phyloP scores from a whole-genome alignment of 2,113 vertebrate genomes.

The Neodontobutis hainanensis region DNA sequence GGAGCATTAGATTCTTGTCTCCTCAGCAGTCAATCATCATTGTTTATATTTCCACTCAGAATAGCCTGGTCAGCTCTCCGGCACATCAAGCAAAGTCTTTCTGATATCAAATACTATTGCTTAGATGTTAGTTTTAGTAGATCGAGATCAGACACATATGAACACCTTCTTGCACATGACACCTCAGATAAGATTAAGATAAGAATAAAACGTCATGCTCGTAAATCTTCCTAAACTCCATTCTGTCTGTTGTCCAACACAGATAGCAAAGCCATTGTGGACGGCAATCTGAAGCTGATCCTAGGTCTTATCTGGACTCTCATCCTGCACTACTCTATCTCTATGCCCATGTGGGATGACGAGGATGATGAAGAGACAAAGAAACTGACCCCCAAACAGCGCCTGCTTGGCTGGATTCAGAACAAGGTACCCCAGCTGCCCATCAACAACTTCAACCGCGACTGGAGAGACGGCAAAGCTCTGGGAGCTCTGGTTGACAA shows the following conservation, averaged over 20 bases:
- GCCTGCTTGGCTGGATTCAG: slow-evolving; percentile 95
- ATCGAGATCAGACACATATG: not conserved
- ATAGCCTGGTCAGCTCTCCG: slow-evolving; percentile 42
- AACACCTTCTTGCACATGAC: no score
- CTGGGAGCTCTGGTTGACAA: slow-evolving; percentile 93
- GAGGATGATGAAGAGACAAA: slow-evolving; percentile 91
- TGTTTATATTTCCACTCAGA: slow-evolving; percentile 65
- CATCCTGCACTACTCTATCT: slow-evolving; percentile 97
- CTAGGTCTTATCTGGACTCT: slow-evolving; percentile 95
- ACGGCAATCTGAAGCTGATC: slow-evolving; percentile 95
- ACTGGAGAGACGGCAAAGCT: slow-evolving; percentile 93
- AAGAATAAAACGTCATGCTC: slow-evolving; percentile 3
- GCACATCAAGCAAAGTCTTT: slow-evolving; percentile 8
- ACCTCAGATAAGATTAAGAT: not conserved
- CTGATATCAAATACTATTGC: slow-evolving; percentile 8
- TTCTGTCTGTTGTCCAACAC: slow-evolving; percentile 43
- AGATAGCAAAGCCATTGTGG: slow-evolving; percentile 97
- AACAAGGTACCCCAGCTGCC: slow-evolving; percentile 94
- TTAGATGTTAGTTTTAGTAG: slow-evolving; percentile 1
- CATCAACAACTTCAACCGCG: slow-evolving; percentile 92
- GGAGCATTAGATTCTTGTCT: slow-evolving; percentile 64
- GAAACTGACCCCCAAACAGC: slow-evolving; percentile 93
- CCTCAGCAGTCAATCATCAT: slow-evolving; percentile 70
- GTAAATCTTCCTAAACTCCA: slow-evolving; percentile 32
- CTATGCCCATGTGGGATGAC: slow-evolving; percentile 98